Base-by-base conservation (phyloP, 2,113 vertebrate species). In the Ranitomeya imitator region DNA sequence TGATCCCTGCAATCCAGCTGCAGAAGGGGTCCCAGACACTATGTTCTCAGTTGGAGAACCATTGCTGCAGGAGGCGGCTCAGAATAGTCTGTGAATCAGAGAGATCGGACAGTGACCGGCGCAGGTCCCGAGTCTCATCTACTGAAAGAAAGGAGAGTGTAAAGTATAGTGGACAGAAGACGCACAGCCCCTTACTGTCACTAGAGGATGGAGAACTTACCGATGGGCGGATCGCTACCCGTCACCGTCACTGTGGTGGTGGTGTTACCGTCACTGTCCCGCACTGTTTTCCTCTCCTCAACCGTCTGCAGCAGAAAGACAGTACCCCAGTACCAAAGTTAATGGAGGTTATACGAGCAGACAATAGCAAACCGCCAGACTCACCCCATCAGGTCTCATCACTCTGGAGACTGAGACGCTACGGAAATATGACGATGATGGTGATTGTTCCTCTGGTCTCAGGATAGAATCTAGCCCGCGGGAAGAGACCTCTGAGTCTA, bases 381-480 rank as follows among this genome's bases (percentile, higher is more conserved):
- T 94, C 63, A 99, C 98, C 95, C 98, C 98, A 0, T 99, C 97
- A 4, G 97, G 97, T 26, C 91, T 92, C 13, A 92, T 93, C 82
- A 96, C 93, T 90, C 89, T 95, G 81, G 95, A 96, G 88, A 99
- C 93, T 0, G 92, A 95, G 83, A 99, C 91, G 0, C 96, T 98
- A 91, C 95, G 94, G 93, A 97, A 99, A 91, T 96, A 99, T 0
- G 97, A 96, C 59, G 45, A 93, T 0, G 77, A 90, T 81, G 93
- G 89, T 18, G 61, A 4, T 21, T 94, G 94, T 21, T 95, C 81
- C 0, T 87, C 3, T 0, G 95, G 91, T 3, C 86, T 89, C 51
- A 94, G 89, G 69, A 94, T 73, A 4, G 90, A 92, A 0, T 93
- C 93, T 3, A 96, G 84, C 9, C 95, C 94, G 5, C 60, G 86